Base-by-base conservation (phyloP, 2,888 invertebrate species). In the Erynnis tages region DNA sequence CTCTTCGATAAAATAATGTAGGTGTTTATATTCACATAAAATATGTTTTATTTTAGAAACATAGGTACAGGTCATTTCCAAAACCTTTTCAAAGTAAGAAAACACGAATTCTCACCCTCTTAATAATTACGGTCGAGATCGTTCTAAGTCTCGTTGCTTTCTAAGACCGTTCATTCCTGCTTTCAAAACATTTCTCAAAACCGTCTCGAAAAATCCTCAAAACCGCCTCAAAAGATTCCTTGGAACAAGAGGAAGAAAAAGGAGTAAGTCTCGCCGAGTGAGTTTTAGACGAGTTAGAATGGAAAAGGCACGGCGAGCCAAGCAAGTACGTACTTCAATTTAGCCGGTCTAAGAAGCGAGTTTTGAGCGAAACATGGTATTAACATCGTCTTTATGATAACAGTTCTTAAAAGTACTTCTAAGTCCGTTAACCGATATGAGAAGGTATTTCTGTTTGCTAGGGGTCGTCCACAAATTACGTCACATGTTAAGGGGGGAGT, bases 41-140 rank as follows among this genome's bases (percentile, higher is more conserved):
- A n/a, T n/a, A n/a, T n/a, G n/a, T n/a, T n/a, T n/a, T n/a, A n/a
- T n/a, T n/a, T n/a, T n/a, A n/a, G n/a, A n/a, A n/a, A n/a, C n/a
- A n/a, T n/a, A n/a, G n/a, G n/a, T n/a, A n/a, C n/a, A n/a, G n/a
- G n/a, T n/a, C n/a, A n/a, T n/a, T n/a, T n/a, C n/a, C n/a, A n/a
- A n/a, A n/a, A n/a, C n/a, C n/a, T n/a, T n/a, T n/a, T n/a, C n/a
- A n/a, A 35, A 50, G 44, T 19, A 43, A 44, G 27, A 14, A 10
- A 50, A 41, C 25, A 43, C 13, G 17, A 50, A 43, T 34, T 34
- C 34, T 27, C 23, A 16, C 40, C 40, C 40, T 17, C 38, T 50
- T 50, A 41, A n/a, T n/a, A n/a, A 50, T 50, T 43, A 25, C 50
- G 50, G 8, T n/a, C 19, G 43, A 37, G 35, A 50, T 14, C 19